These are phyloP conservation scores for Ptyas mucosa DNA, from an alignment of 2,113 vertebrate genomes.

Conservation along the genomic window DNA sequence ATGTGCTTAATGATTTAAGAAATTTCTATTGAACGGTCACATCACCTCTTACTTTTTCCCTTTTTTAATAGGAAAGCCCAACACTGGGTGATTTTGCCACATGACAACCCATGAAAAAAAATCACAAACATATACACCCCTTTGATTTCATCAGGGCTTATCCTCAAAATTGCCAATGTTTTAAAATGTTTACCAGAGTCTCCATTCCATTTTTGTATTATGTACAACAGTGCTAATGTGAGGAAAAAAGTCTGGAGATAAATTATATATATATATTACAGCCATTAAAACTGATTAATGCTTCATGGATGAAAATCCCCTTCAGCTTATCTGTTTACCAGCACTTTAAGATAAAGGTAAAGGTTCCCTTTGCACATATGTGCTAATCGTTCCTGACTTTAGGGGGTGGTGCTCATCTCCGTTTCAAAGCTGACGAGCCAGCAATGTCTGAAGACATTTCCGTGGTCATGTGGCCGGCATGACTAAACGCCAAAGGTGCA, in stretches of 20 bases:
- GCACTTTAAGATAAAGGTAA: neutral
- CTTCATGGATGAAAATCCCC: neutral
- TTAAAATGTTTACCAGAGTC: neutral
- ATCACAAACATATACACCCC: neutral
- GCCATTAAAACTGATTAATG: neutral
- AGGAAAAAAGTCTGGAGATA: neutral
- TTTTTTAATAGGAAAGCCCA: neutral
- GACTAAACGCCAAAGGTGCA: too few species aligned
- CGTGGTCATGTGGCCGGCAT: too few species aligned
- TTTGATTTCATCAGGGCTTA: neutral
- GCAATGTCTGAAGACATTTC: too few species aligned
- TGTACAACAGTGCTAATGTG: neutral
- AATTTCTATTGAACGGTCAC: slow-evolving; percentile 18
- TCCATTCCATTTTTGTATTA: neutral
- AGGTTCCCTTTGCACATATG: too few species aligned
- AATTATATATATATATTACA: neutral
- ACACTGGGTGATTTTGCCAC: neutral
- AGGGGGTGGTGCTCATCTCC: too few species aligned
- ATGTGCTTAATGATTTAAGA: neutral
- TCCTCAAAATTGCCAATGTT: neutral
- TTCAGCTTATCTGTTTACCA: slow-evolving; percentile 32
- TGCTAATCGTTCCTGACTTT: too few species aligned
- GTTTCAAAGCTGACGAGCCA: too few species aligned
- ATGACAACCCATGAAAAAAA: neutral
- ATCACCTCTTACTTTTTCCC: slow-evolving; percentile 9